A percentile compares a stretch with the other conserved stretches of the same genome.
These are phyloP conservation scores for Protobothrops flavoviridis DNA, from an alignment of 2,113 vertebrate genomes.

Conservation along the genomic window DNA sequence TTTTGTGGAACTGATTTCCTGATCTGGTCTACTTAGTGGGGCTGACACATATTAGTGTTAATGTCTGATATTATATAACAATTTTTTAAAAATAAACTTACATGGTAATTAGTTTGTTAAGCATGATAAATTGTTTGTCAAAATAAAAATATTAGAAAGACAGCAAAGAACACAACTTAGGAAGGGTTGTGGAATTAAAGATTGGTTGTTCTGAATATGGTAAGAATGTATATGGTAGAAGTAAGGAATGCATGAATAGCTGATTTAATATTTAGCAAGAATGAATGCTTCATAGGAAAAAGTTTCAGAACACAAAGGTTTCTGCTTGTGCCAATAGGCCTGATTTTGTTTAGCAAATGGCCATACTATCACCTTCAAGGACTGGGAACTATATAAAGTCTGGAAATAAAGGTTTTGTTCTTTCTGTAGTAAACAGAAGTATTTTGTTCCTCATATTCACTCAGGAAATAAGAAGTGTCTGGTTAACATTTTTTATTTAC, in stretches of 20 bases:
- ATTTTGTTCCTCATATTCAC: background rate
- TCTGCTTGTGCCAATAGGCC: background rate
- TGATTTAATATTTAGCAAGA: background rate
- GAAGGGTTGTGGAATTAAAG: background rate
- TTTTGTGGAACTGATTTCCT: background rate
- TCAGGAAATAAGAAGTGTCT: background rate
- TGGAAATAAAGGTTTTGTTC: background rate
- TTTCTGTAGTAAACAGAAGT: background rate
- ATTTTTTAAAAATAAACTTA: background rate
- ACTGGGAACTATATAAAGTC: background rate
- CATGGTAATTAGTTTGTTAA: background rate
- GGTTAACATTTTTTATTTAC: background rate
- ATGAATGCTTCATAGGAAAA: background rate
- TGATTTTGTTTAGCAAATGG: background rate
- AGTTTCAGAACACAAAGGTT: background rate
- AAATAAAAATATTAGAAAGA: background rate
- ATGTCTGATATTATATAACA: background rate
- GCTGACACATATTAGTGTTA: background rate
- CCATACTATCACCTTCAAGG: background rate
- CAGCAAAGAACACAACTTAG: background rate
- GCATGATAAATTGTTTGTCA: background rate
- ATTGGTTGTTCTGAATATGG: background rate
- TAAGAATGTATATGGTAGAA: background rate
- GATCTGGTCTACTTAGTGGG: no score
- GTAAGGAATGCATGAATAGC: background rate